Evolutionary conservation across 2,888 invertebrate genomes (phyloP).

Genomic region (Sarcophaga variegata): DNA sequence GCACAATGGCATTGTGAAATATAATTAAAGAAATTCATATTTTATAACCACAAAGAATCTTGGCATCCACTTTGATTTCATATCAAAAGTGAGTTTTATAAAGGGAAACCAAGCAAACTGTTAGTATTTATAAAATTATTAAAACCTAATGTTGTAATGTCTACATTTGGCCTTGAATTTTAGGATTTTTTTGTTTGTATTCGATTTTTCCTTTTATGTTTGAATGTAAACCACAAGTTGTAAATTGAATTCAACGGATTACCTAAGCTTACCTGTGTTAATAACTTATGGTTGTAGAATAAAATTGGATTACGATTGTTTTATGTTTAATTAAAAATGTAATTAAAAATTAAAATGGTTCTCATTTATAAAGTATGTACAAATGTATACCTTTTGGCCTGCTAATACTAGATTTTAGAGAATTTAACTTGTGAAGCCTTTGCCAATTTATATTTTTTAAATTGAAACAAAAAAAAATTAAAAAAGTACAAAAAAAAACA

Average conservation of each 20-base stretch:
- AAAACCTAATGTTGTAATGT: too few species aligned
- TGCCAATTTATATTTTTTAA: not conserved
- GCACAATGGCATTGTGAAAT: too few species aligned
- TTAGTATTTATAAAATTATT: too few species aligned
- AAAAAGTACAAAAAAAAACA: conserved; percentile 6
- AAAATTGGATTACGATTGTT: not conserved
- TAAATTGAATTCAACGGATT: too few species aligned
- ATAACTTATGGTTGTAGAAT: too few species aligned
- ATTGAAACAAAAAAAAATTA: not conserved
- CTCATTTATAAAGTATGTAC: not conserved
- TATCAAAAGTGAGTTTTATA: not conserved
- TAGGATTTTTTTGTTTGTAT: too few species aligned
- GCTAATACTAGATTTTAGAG: not conserved
- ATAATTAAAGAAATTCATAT: too few species aligned
- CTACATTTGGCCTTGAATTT: too few species aligned
- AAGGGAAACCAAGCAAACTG: not conserved
- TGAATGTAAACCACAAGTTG: too few species aligned
- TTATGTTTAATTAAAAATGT: not conserved
- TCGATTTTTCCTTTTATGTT: too few species aligned
- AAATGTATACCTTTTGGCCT: not conserved
- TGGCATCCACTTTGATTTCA: not conserved
- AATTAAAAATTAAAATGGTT: not conserved
- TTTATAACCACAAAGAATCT: too few species aligned
- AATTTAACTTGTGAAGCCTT: not conserved
- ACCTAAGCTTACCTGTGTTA: too few species aligned